These are phyloP conservation scores for Indicator maculatus DNA, from an alignment of 2,113 vertebrate genomes.

Conservation along the genomic window DNA sequence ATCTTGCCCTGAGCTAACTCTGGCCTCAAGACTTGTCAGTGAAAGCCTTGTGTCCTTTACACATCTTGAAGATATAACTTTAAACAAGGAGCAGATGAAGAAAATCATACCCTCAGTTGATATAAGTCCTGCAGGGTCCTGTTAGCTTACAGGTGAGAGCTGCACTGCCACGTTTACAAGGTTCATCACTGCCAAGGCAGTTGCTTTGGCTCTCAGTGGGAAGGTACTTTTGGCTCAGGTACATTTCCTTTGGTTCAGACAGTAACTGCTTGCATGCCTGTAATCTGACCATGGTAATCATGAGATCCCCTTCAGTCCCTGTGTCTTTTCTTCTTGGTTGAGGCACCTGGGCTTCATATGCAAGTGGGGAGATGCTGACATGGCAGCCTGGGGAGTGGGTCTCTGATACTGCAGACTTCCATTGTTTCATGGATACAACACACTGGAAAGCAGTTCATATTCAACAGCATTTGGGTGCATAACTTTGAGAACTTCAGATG, in stretches of 20 bases:
- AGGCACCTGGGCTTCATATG: background rate
- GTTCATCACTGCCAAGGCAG: background rate
- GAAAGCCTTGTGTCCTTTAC: background rate
- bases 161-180: rapidly evolving
- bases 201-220: background rate
- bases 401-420: rapidly evolving
- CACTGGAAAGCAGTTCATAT: background rate
- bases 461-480: background rate
- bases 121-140: background rate
- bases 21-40: background rate
- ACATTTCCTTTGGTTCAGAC: background rate
- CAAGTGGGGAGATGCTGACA: no score
- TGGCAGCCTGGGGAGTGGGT: background rate
- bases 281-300: background rate
- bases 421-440: no score
- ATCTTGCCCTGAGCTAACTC: background rate
- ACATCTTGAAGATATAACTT: background rate
- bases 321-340: background rate
- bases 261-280: background rate
- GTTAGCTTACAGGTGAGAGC: background rate
- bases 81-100: background rate
- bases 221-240: background rate
- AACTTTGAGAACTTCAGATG: background rate
- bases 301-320: background rate
- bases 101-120: background rate